Evolutionary conservation across 2,797 vertebrate species (phyloP), one percentile per base, ranked within the genome.

Genomic region (Hybognathus amarus): DNA sequence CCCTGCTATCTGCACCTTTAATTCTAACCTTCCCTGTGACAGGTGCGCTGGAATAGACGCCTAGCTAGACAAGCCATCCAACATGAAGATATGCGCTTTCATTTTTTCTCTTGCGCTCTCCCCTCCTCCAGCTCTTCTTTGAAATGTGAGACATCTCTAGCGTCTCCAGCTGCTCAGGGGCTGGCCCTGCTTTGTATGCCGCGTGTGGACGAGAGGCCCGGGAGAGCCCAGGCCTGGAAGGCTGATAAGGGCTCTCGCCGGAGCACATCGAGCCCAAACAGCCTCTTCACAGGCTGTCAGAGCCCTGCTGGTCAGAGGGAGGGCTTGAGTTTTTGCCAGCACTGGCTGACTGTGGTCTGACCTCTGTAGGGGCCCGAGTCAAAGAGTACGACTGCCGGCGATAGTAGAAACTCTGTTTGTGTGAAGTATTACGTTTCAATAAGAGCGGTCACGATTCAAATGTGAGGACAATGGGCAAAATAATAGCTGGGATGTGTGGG

Each of bases 231-330:
- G 90, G 92, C 90, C 91, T 93, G 92, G 70, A 90, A 84, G 91
- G 92, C 92, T 92, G 94, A 95, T 94, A 95, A 95, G 93, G 90
- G 91, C 90, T 92, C 91, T 90, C 92, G 86, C 91, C 91, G 93
- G 92, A 93, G 93, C 88, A 91, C 90, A 91, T 92, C 92, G 92
- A 93, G 94, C 92, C 93, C 92, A 89, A 83, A 83, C 90, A 83
- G 92, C 90, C 92, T 92, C 94, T 94, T 94, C 94, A 93, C 94
- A 95, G 94, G 92, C 95, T 95, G 95, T 95, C 94, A 94, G 92
- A 94, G 92, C 90, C 88, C 40, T 84, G 93, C 92, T 94, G 92
- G 93, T 94, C 91, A 90, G 91, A 93, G 93, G 91, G 92, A 92
- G 94, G 93, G 88, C 87, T 87, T 87, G 87, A 84, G 75, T 87